Percentiles rank a stretch among this genome's conserved stretches.
These are phyloP conservation scores for Babylonia areolata DNA, from an alignment of 1,140 invertebrate genomes.

Conservation along the genomic window DNA sequence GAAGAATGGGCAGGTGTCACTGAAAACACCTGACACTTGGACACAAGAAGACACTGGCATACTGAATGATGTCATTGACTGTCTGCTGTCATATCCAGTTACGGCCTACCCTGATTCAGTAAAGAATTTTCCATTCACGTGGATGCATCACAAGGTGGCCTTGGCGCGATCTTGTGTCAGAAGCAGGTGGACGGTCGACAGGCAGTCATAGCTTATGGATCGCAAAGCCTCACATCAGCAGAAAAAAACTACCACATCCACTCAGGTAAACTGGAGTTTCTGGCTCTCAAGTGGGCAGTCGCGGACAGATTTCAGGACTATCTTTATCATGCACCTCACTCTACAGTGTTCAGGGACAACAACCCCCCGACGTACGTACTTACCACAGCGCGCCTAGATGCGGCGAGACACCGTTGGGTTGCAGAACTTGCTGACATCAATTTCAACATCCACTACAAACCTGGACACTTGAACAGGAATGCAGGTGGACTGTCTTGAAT, in stretches of 20 bases:
- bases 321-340: slow-evolving; percentile 37
- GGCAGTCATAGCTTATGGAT: slow-evolving; percentile 53
- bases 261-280: slow-evolving; percentile 53
- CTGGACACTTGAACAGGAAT: slow-evolving; percentile 30
- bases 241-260: slow-evolving; percentile 52
- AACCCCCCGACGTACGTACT: slow-evolving; percentile 42
- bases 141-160: slow-evolving; percentile 74
- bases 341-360: slow-evolving; percentile 41
- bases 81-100: too few relatives aligned
- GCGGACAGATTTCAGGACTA: slow-evolving; percentile 36
- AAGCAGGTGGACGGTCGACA: slow-evolving; percentile 43
- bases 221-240: slow-evolving; percentile 43
- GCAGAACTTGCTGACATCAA: slow-evolving; percentile 32
- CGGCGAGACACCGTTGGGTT: slow-evolving; percentile 41
- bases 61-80: too few relatives aligned
- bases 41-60: slow-evolving; percentile 36
- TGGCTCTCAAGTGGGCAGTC: slow-evolving; percentile 51
- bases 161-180: slow-evolving; percentile 74
- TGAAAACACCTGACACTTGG: slow-evolving; percentile 35
- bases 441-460: slow-evolving; percentile 39
- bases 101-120: slow-evolving; percentile 66
- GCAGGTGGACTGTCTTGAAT: slow-evolving; percentile 29
- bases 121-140: slow-evolving; percentile 73
- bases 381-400: slow-evolving; percentile 43
- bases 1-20: slow-evolving; percentile 33